Base-by-base conservation (phyloP, 2,113 vertebrate genomes). In the Ammodytes marinus region DNA sequence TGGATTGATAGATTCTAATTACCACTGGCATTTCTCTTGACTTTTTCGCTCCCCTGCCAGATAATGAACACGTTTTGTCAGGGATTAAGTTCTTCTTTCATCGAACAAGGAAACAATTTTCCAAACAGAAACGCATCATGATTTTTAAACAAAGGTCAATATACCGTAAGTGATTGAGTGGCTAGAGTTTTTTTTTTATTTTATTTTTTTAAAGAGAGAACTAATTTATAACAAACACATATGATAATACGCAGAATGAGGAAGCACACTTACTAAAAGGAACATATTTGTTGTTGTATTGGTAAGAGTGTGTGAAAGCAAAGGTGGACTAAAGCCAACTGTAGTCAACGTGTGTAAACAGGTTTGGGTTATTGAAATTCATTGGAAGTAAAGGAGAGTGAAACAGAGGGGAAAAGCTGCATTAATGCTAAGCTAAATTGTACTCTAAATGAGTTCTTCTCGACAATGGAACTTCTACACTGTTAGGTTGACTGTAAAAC, bases 201-300 rank as follows among this genome's bases (percentile, higher is more conserved):
- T 27, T 8, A 42, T 52, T 64, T 14, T 49, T 2, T 10, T 39
- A 63, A 15, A 15, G 17, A 67, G 15, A 65, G 66, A 79, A 68
- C 50, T 45, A 6, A 50, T 68, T 68, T 64, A 52, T 5, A 43
- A 47, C 53, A 49, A 86, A 63, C 49, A 13, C 12, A 50, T 3
- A 43, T 6, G 2, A 53, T 15, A 58, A 11, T 43, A 6, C 6
- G 8, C 45, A 74, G 66, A 79, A 85, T 61, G 60, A 78, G 82
- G 86, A 89, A 85, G 72, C 50, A 12, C 5, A 11, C 19, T 27
- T 4, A 80, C 66, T 27, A 77, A 66, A 66, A 50, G 27, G 47
- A 58, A 55, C 2, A 42, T 59, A 57, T 42, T 49, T 15, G 52
- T 68, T 83, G 72, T 45, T 27, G 60, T 39, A 15, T 15, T 63